Evolutionary conservation across 2,797 vertebrate species (phyloP).

Genomic region (Sebastiscus albofasciatus): DNA sequence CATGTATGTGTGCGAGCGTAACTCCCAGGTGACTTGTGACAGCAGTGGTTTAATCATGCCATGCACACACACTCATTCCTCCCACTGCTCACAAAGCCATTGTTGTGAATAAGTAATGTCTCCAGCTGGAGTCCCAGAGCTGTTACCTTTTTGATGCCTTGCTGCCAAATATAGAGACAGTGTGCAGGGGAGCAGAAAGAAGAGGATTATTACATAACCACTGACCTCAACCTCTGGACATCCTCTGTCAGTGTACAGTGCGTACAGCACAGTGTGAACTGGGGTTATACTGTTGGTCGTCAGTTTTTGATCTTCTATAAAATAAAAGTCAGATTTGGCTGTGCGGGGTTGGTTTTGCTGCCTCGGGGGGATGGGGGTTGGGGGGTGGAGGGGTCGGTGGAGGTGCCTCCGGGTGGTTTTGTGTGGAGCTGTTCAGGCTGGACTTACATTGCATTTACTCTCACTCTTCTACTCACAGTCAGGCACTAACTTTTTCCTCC

Average conservation of each 20-base stretch:
- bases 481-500: background rate
- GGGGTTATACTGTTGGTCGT: background rate
- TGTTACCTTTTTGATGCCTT: conserved; percentile 46
- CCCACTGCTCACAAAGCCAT: conserved; percentile 30
- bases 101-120: conserved; percentile 70
- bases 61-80: background rate
- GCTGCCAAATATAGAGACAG: conserved; percentile 58
- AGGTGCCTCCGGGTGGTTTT: background rate
- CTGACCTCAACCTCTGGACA: conserved; percentile 42
- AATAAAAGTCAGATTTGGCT: background rate
- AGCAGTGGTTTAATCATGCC: conserved; percentile 1
- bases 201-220: conserved; percentile 43
- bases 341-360: background rate
- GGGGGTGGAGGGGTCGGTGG: background rate
- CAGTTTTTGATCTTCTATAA: background rate
- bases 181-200: conserved; percentile 22
- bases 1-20: background rate
- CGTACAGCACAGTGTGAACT: background rate
- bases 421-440: background rate
- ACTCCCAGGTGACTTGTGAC: conserved; percentile 25
- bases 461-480: background rate
- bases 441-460: background rate
- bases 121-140: conserved; percentile 50
- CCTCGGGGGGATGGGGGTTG: background rate
- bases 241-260: conserved; percentile 9